Evolutionary conservation across 2,797 vertebrate species (phyloP), one percentile per base, ranked within the genome.

Genomic region (Pogonophryne albipinna): DNA sequence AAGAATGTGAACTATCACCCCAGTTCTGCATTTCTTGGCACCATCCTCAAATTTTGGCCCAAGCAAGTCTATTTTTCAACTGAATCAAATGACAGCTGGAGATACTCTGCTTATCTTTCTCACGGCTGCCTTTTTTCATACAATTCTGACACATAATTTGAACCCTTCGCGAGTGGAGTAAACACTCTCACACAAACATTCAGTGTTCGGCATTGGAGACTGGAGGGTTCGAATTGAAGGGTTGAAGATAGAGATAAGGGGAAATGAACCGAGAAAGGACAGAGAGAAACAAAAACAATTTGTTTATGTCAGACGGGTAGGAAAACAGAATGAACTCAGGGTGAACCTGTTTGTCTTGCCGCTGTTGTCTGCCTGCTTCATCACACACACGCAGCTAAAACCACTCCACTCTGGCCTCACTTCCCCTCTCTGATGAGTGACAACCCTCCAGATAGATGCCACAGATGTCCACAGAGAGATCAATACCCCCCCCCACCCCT

Each of bases 311-410:
- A 12, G 53, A 20, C 31, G 45, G 53, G 45, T 42, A 20, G 44
- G n/a, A 42, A 70, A 83, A 87, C 75, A 59, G 34, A 34, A 14
- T 92, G 89, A 93, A 93, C 92, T 91, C 62, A 52, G 16, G 55
- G 60, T 90, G 91, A 93, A 93, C 91, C 72, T 80, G 83, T 85
- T 88, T 72, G 56, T 76, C 77, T 83, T 63, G 76, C 59, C 80
- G 41, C 68, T 84, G 84, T 74, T 66, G 79, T 84, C 76, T 80
- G 73, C 20, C 62, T 17, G 11, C 55, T 34, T 66, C 61, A 62
- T 82, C 78, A 73, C 85, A 85, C 20, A 16, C 31, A 80, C 19
- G 2, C 78, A 75, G 63, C 51, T 47, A 59, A 84, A 84, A 68
- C 38, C 80, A 57, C 66, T 50, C 46, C 15, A 23, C 60, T 65